Evolutionary conservation across 1,140 invertebrate genomes (phyloP).

Genomic region (Gonioctena quinquepunctata): DNA sequence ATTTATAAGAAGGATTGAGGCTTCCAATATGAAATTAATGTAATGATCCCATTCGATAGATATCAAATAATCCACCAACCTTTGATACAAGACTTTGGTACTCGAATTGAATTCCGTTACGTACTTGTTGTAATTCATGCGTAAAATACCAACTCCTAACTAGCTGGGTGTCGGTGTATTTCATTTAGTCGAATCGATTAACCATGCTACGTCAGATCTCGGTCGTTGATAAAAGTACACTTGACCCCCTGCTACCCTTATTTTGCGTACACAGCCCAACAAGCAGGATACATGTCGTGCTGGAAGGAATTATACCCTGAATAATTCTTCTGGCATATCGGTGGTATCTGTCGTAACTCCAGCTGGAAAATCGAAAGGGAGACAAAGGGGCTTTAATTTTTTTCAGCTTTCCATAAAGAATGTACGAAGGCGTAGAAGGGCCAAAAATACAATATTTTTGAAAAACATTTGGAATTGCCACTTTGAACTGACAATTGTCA

Average conservation of each 20-base stretch:
- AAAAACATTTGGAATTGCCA: no score
- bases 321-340: background rate
- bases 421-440: no score
- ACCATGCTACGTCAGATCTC: constrained; percentile 39
- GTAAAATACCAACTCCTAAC: background rate
- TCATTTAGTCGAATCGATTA: constrained; percentile 36
- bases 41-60: background rate
- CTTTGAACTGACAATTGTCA: no score
- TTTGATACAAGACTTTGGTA: background rate
- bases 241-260: background rate
- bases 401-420: no score
- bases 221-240: constrained; percentile 21
- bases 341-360: background rate
- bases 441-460: no score
- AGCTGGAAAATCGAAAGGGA: background rate
- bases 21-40: background rate
- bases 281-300: background rate
- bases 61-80: background rate
- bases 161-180: constrained; percentile 8
- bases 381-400: background rate
- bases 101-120: background rate
- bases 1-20: no score
- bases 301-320: background rate
- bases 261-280: background rate
- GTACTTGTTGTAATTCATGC: background rate